Base-by-base conservation (phyloP, 2,888 invertebrate genomes). In the Microctonus hyperodae region DNA sequence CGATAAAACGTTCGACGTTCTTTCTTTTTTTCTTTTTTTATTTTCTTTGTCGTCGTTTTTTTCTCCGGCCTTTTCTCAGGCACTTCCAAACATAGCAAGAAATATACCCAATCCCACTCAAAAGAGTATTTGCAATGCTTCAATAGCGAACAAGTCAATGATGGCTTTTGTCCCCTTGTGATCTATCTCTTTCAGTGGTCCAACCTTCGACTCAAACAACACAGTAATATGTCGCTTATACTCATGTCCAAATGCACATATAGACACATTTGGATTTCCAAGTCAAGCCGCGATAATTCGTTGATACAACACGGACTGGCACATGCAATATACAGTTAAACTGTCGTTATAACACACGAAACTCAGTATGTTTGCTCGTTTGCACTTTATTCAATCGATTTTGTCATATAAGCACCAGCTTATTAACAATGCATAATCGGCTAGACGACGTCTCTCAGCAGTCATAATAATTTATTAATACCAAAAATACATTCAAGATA, bases 281-380 rank as follows among this genome's bases (percentile, higher is more conserved):
- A 55, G 55, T 57, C 7, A 51, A 28, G 28, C 20, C 33, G 58
- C 33, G 67, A 67, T 67, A 67, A 67, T 64, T 59, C 63, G 58
- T 67, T 67, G 67, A 64, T 67, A 63, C 63, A 53, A 67, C 67
- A 67, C 63, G 53, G 33, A 67, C 48, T 16, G 31, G 31, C 9
- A 44, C 44, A 44, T n/a, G 16, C 16, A 16, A 16, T 5, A n/a
- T 44, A n/a, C 44, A 16, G n/a, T 44, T 44, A 7, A 16, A 3
- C 16, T 2, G 16, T 16, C 16, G 44, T n/a, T n/a, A n/a, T n/a
- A n/a, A n/a, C n/a, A n/a, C 28, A 6, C 5, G 23, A 28, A 31
- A 50, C 55, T 63, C 63, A 63, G 33, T 67, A 67, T 67, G 59
- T 67, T 63, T 67, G 44, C 59, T 67, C 59, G 58, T 63, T 67